Conservation (phyloP, 2,113 vertebrate genomes). For the Scalopus aquaticus region DNA sequence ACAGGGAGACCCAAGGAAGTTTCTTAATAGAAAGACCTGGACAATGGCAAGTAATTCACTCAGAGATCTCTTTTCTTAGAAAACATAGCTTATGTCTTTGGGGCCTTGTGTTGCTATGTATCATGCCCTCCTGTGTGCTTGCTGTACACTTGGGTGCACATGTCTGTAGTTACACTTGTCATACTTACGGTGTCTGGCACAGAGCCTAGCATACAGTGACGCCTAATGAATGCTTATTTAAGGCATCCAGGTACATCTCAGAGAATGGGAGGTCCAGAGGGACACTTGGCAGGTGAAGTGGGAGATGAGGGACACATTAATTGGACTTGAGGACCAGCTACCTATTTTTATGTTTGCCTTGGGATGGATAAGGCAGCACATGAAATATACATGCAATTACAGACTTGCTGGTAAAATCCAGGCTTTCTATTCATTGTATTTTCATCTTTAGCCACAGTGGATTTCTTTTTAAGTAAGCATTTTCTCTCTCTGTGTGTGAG, state of each 20-base stretch:
- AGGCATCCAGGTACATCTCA: background rate
- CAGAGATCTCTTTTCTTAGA: background rate
- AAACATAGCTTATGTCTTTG: background rate
- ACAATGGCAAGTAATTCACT: background rate
- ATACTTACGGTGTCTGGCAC: background rate
- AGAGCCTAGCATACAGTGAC: background rate
- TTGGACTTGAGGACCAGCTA: background rate
- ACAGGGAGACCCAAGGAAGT: background rate
- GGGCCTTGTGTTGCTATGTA: background rate
- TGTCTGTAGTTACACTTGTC: background rate
- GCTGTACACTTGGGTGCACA: background rate
- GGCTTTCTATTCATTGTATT: background rate
- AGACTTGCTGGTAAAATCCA: background rate
- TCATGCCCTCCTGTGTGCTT: background rate
- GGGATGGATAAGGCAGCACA: background rate
- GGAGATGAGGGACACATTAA: background rate
- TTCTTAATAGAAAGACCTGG: background rate
- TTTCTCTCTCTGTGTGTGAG: background rate
- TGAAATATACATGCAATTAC: background rate
- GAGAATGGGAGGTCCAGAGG: background rate
- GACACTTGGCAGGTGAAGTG: background rate
- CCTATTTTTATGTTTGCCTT: background rate
- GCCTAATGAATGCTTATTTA: background rate
- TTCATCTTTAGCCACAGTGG: background rate
- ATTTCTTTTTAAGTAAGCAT: background rate